Base-by-base conservation (phyloP, 2,888 invertebrate species). In the Pherbina coryleti region DNA sequence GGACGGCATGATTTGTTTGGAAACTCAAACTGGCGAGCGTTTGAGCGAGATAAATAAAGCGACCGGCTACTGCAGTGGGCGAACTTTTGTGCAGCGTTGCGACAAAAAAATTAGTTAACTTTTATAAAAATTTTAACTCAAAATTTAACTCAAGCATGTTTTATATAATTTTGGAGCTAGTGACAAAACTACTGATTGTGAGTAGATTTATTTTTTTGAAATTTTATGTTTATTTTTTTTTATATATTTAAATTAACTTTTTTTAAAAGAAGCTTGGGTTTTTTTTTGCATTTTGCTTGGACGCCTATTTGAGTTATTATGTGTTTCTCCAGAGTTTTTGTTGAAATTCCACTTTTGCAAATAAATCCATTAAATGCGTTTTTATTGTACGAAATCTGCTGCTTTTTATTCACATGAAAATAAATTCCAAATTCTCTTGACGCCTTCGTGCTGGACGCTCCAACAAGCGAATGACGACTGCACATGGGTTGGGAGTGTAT, bases 281-380 rank as follows among this genome's bases (percentile, higher is more conserved):
- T 67, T 57, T 31, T 17, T 5, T 31, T 9, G 55, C 34, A 34
- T 71, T 71, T 71, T 71, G 25, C 11, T 49, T 8, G 17, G 14
- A 22, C 34, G 72, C 34, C 25, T 60, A 22, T 72, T 72, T 60
- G 25, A 57, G 31, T 55, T 57, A 19, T 57, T 34, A 71, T 71
- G 17, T 22, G 28, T 34, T 53, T 8, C 66, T 66, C 9, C 25
- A 25, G 31, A n/a, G 67, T 67, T 75, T 66, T 73, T 37, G 67
- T 64, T 64, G 31, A 67, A 75, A 66, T 75, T 66, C 67, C 75
- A 3, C 37, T 44, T 22, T 19, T 1, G 55, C 51, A 75, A 75
- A 75, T 75, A 75, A 67, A 75, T 75, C 67, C 75, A 75, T 75
- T 75, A 75, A 67, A 67, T 53, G 75, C 67, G 66, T 75, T 75